Percentiles rank a stretch among this genome's conserved stretches.
phyloP scores from a whole-genome alignment of 2,797 vertebrate genomes.

The Sciurus carolinensis region DNA sequence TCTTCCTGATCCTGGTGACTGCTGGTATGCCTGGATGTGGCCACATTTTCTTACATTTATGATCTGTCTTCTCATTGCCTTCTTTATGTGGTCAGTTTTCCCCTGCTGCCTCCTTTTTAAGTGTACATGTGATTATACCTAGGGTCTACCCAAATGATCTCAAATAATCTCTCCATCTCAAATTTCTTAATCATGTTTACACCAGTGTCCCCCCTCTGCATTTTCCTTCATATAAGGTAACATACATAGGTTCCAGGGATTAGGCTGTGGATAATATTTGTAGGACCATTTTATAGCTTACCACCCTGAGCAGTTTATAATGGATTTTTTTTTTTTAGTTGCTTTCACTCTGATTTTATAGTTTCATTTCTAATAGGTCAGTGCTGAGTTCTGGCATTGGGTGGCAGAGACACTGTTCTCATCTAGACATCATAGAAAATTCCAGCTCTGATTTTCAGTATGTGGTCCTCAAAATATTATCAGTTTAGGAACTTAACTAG shows the following conservation, averaged over 20 bases:
- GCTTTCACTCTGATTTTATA: conserved; percentile 41
- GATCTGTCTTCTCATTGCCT: background rate
- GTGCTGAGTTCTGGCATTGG: background rate
- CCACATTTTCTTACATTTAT: conserved; percentile 7
- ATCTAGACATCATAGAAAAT: background rate
- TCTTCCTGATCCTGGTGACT: background rate
- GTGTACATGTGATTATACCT: background rate
- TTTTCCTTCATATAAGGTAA: background rate
- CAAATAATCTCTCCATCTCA: background rate
- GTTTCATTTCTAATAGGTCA: conserved; percentile 17
- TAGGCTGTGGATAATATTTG: background rate
- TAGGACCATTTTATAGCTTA: background rate
- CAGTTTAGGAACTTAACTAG: background rate
- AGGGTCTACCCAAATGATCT: background rate
- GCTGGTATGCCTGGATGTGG: background rate
- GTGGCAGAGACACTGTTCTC: background rate
- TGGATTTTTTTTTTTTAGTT: background rate
- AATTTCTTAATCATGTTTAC: background rate
- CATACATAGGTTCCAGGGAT: background rate
- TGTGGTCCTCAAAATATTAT: background rate
- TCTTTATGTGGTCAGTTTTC: background rate
- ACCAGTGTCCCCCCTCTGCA: background rate
- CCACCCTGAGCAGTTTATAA: background rate
- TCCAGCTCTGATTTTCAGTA: background rate
- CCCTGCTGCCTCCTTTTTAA: background rate